phyloP scores from a whole-genome alignment of 2,113 vertebrate genomes.

The Phalacrocorax brasilianus region DNA sequence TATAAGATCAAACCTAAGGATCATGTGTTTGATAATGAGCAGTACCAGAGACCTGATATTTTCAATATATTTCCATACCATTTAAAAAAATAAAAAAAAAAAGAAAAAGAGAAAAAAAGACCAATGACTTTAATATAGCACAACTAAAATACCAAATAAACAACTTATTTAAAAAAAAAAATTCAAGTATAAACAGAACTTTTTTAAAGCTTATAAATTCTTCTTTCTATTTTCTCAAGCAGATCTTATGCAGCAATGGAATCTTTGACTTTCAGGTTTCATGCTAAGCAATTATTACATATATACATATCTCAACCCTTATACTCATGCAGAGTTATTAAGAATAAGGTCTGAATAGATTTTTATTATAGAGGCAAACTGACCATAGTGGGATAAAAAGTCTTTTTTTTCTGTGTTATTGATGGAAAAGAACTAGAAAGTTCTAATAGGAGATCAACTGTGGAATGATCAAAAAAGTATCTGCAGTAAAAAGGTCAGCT shows the following conservation, averaged over 20 bases:
- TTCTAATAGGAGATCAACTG: not conserved
- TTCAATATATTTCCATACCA: not conserved
- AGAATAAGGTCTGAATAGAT: not conserved
- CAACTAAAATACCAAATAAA: not conserved
- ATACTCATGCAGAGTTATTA: not conserved
- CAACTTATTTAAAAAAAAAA: no score
- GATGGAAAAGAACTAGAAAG: not conserved
- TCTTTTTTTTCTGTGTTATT: not conserved
- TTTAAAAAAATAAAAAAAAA: no score
- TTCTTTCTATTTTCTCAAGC: not conserved
- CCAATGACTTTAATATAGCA: not conserved
- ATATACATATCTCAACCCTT: not conserved
- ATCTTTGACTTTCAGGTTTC: not conserved
- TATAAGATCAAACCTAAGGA: not conserved
- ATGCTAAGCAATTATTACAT: not conserved
- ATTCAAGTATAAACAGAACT: not conserved
- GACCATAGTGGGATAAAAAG: not conserved
- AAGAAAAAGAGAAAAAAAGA: not conserved
- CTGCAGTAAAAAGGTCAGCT: not conserved
- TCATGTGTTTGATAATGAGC: not conserved
- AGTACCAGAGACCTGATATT: not conserved
- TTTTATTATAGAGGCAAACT: not conserved
- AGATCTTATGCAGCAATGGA: not conserved
- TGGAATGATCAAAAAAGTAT: not conserved
- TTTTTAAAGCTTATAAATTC: not conserved